Conservation (phyloP, 1,140 invertebrate species). For the Pogonomyrmex californicus region DNA sequence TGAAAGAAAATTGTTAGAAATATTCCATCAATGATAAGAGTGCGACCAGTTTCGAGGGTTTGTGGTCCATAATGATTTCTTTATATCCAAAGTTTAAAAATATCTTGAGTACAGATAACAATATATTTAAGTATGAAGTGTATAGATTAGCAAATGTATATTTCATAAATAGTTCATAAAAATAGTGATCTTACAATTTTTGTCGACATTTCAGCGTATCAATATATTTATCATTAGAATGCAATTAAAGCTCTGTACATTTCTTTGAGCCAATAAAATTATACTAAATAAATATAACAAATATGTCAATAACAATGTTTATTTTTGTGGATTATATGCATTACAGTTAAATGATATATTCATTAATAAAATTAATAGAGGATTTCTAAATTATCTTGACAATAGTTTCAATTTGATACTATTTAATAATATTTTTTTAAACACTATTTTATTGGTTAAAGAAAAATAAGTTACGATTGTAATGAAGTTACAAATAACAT, state of each 20-base stretch:
- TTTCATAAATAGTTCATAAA: background rate
- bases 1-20: background rate
- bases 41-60: background rate
- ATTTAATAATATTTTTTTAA: background rate
- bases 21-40: background rate
- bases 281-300: background rate
- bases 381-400: background rate
- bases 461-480: background rate
- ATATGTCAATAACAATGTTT: background rate
- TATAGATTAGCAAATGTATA: slow-evolving; percentile 66
- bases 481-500: background rate
- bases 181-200: background rate
- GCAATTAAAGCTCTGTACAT: slow-evolving; percentile 8
- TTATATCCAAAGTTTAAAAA: slow-evolving; percentile 46
- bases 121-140: slow-evolving; percentile 49
- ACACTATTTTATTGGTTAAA: slow-evolving; percentile 27
- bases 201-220: background rate
- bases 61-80: background rate
- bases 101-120: slow-evolving; percentile 39
- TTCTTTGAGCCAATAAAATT: slow-evolving; percentile 31
- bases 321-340: background rate
- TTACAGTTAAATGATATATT: background rate
- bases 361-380: background rate
- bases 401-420: background rate
- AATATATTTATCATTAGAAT: background rate